Conservation (phyloP, 2,888 invertebrate genomes). For the Meteorus cinctellus region DNA sequence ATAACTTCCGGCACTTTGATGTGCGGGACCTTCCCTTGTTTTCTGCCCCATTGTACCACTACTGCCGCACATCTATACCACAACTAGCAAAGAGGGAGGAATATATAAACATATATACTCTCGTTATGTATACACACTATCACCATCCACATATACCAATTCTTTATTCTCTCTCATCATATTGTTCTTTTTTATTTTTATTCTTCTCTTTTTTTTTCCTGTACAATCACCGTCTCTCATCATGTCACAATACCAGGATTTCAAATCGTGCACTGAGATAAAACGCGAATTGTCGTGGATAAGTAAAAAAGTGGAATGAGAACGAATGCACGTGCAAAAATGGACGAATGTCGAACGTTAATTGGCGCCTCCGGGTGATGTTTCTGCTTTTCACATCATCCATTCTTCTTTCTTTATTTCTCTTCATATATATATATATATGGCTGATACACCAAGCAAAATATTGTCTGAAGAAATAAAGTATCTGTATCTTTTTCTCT, state of each 20-base stretch:
- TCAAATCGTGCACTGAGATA: constrained; percentile 45
- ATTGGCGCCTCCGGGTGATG: constrained; percentile 51
- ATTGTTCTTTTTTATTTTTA: constrained; percentile 30
- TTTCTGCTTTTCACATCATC: constrained; percentile 26
- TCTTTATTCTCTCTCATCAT: constrained; percentile 23
- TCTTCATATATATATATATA: background rate
- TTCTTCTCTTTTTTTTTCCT: constrained; percentile 26
- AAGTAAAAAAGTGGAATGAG: constrained; percentile 17
- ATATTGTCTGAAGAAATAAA: constrained; percentile 19
- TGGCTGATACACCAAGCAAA: background rate
- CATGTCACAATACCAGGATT: constrained; percentile 37
- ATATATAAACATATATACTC: constrained; percentile 29
- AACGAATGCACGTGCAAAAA: constrained; percentile 31
- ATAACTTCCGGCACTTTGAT: constrained; percentile 73
- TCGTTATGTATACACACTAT: constrained; percentile 25
- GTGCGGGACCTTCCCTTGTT: constrained; percentile 69
- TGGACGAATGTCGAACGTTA: constrained; percentile 46
- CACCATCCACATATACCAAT: background rate
- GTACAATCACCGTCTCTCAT: constrained; percentile 37
- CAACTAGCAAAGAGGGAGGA: constrained; percentile 35
- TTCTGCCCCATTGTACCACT: constrained; percentile 68
- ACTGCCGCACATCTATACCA: constrained; percentile 40
- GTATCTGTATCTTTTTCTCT: background rate
- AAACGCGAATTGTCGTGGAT: constrained; percentile 41
- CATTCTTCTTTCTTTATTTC: constrained; percentile 17